Evolutionary conservation across 2,888 invertebrate genomes (phyloP), one percentile per base, ranked within the genome.

Genomic region (Troides helena): DNA sequence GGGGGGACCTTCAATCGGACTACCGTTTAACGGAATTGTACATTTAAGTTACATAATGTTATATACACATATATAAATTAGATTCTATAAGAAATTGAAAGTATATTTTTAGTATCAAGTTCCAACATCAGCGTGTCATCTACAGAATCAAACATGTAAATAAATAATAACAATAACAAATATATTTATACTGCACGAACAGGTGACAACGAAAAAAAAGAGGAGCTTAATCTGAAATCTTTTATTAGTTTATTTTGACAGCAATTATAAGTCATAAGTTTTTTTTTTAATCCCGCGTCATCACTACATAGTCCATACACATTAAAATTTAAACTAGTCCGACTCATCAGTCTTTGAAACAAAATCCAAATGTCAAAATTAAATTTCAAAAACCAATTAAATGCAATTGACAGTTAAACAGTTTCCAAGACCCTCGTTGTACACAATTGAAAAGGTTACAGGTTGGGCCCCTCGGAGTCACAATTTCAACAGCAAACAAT

Each of bases 221-320:
- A 65, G 43, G 62, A 65, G 23, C 21, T 39, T 63, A 68, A 59
- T 69, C 72, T 71, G 69, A 70, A 74, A 72, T 71, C 65, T 74
- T 88, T 86, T 85, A 87, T 89, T 89, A 85, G 76, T 77, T 72
- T 71, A 23, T 77, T 83, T 82, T 77, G 85, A 88, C 90, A 90
- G 88, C 83, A 88, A 89, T 89, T 87, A 87, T 87, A 89, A 87
- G 87, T 89, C 75, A 82, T 85, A 87, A 86, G 86, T 86, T 80
- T 75, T 76, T 72, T 58, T 53, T 72, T 61, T 58, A 69, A 72
- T 36, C 59, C 23, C 77, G 77, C 78, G 78, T 74, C 72, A 76
- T 74, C 67, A 75, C 73, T 78, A 81, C 75, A 67, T 59, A 30
- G 21, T 72, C 5, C 12, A 50, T 50, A 46, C 7, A 46, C 46